Evolutionary conservation across 2,797 vertebrate species (phyloP).

Genomic region (Chaetodon trifasciatus): DNA sequence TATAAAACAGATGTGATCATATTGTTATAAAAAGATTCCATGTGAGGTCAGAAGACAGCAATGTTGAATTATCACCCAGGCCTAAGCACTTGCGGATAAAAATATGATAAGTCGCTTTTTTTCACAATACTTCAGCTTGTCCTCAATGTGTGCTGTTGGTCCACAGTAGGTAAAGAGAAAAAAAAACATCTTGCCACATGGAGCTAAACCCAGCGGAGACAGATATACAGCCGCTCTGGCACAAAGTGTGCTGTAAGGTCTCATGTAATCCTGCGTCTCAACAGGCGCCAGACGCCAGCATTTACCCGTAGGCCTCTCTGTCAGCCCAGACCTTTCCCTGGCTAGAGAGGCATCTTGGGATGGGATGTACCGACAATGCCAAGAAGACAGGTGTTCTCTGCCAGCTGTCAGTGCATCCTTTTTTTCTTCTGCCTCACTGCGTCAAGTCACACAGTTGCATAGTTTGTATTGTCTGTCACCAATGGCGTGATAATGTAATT

Average conservation of each 20-base stretch:
- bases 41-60: not conserved
- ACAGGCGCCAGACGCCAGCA: constrained; percentile 77
- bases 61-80: not conserved
- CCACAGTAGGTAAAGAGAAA: constrained; percentile 29
- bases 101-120: constrained; percentile 20
- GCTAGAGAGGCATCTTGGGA: constrained; percentile 80
- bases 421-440: constrained; percentile 54
- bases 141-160: constrained; percentile 38
- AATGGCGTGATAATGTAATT: constrained; percentile 34
- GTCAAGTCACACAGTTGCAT: constrained; percentile 60
- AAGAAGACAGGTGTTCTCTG: constrained; percentile 84
- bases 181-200: constrained; percentile 55
- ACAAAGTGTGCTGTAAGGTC: constrained; percentile 77
- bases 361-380: constrained; percentile 73
- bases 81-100: constrained; percentile 4
- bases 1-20: not conserved
- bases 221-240: constrained; percentile 69
- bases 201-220: constrained; percentile 65
- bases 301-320: constrained; percentile 82
- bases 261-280: constrained; percentile 80
- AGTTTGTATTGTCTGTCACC: constrained; percentile 50
- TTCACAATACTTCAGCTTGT: constrained; percentile 36
- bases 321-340: constrained; percentile 80
- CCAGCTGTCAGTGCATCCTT: constrained; percentile 81
- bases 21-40: constrained; percentile 24